Percentiles rank a stretch among this genome's conserved stretches.
Conservation (phyloP, 2,888 invertebrate genomes). For the Habroteleia sp. region DNA sequence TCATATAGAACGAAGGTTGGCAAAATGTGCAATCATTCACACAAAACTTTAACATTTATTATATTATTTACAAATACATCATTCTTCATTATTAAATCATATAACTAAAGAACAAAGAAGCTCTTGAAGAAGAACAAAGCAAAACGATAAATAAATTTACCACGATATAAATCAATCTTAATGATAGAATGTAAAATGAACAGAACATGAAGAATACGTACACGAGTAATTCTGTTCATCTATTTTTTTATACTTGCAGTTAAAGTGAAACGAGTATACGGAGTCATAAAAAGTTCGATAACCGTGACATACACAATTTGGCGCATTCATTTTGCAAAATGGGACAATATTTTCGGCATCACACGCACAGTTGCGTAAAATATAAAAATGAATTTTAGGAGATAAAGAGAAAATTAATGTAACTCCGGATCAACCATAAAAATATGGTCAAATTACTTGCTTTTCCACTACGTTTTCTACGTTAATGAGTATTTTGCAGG, state of each 20-base stretch:
- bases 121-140: conserved; percentile 7
- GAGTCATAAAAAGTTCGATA: conserved; percentile 47
- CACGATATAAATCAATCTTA: conserved; percentile 18
- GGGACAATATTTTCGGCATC: conserved; percentile 26
- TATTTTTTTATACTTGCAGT: conserved; percentile 23
- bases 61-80: conserved; percentile 16
- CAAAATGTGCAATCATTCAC: conserved; percentile 41
- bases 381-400: not conserved
- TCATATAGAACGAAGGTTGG: conserved; percentile 23
- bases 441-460: conserved; percentile 25
- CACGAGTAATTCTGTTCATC: conserved; percentile 13
- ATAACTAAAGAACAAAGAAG: not conserved
- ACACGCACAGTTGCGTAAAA: conserved; percentile 15
- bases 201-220: conserved; percentile 19
- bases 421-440: conserved; percentile 18
- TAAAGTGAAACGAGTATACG: conserved; percentile 41
- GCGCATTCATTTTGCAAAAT: conserved; percentile 40
- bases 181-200: conserved; percentile 15
- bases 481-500: conserved; percentile 39
- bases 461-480: conserved; percentile 9
- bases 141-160: conserved; percentile 12
- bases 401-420: not conserved
- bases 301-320: conserved; percentile 35
- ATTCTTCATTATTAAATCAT: conserved; percentile 13
- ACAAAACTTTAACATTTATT: conserved; percentile 8